These are phyloP conservation scores for Drosophila nikananu DNA, from an alignment of 1,140 invertebrate genomes.

Conservation along the genomic window DNA sequence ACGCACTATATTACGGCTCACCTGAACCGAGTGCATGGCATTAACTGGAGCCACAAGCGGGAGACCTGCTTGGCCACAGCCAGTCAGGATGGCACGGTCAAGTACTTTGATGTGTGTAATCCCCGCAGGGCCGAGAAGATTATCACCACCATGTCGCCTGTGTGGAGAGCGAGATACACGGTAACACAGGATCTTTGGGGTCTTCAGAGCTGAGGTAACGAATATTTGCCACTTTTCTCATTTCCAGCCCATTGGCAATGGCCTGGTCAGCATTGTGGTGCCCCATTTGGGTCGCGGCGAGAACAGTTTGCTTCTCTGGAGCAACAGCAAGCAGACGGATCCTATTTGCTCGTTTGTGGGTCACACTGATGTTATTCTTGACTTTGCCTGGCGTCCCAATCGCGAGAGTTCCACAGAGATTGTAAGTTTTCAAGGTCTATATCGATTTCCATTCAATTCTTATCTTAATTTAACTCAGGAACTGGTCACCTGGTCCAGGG, in stretches of 20 bases:
- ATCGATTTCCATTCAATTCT: not conserved
- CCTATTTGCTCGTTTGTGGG: slow-evolving; percentile 96
- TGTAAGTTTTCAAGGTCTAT: slow-evolving; percentile 30
- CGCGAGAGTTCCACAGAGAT: slow-evolving; percentile 72
- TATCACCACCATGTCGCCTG: slow-evolving; percentile 93
- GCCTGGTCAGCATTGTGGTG: slow-evolving; percentile 95
- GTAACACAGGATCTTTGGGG: slow-evolving; percentile 85
- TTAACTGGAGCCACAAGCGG: slow-evolving; percentile 96
- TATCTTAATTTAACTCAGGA: slow-evolving; percentile 87
- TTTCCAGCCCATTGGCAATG: slow-evolving; percentile 95
- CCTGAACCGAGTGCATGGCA: slow-evolving; percentile 95
- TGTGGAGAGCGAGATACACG: slow-evolving; percentile 97
- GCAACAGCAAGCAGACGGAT: slow-evolving; percentile 89
- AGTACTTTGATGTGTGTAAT: slow-evolving; percentile 96
- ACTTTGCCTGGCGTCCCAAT: slow-evolving; percentile 96
- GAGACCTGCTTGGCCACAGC: slow-evolving; percentile 96
- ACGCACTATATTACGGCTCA: slow-evolving; percentile 97
- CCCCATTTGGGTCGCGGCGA: slow-evolving; percentile 92
- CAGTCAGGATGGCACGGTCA: slow-evolving; percentile 97
- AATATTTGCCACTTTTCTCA: not conserved
- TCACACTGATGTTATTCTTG: slow-evolving; percentile 96
- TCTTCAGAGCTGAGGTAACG: not conserved
- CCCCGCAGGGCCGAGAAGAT: slow-evolving; percentile 92
- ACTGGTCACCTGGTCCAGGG: slow-evolving; percentile 97
- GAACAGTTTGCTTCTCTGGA: slow-evolving; percentile 94